These are phyloP conservation scores for Chaetophractus vellerosus DNA, from an alignment of 2,797 vertebrate species.

Conservation along the genomic window DNA sequence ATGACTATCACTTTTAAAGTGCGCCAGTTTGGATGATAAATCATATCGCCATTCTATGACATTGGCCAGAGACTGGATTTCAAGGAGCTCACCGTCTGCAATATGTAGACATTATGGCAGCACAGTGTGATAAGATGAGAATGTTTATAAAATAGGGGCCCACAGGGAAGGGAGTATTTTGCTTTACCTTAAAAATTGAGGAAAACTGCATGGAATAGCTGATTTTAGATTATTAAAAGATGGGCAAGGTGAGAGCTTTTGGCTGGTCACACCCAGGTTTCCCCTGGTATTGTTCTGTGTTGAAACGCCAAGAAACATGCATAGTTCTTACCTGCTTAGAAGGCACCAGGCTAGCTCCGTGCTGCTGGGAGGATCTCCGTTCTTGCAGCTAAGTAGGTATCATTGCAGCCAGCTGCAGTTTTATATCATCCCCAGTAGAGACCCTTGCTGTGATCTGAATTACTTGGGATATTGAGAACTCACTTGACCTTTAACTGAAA, in stretches of 20 bases:
- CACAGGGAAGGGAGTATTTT: neutral
- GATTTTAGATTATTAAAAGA: neutral
- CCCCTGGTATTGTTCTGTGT: neutral
- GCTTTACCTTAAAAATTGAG: neutral
- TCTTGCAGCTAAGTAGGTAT: neutral
- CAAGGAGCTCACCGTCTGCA: neutral
- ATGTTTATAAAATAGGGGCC: slow-evolving; percentile 4
- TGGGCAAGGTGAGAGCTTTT: neutral
- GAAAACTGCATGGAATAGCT: neutral
- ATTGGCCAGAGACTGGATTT: neutral
- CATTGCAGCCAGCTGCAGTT: neutral
- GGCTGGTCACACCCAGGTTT: neutral
- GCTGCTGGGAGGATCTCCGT: slow-evolving; percentile 2
- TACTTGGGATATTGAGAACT: neutral
- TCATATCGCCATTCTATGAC: neutral
- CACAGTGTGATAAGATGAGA: neutral
- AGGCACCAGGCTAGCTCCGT: neutral
- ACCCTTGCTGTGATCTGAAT: neutral
- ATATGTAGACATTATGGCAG: neutral
- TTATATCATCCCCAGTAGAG: neutral
- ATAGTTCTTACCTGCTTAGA: neutral
- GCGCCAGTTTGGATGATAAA: neutral
- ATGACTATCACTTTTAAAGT: neutral
- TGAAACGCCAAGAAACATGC: neutral
- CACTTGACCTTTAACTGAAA: neutral